Percentiles rank a stretch among this genome's conserved stretches.
These are phyloP conservation scores for Thomomys bottae DNA, from an alignment of 2,113 vertebrate genomes.

Conservation along the genomic window DNA sequence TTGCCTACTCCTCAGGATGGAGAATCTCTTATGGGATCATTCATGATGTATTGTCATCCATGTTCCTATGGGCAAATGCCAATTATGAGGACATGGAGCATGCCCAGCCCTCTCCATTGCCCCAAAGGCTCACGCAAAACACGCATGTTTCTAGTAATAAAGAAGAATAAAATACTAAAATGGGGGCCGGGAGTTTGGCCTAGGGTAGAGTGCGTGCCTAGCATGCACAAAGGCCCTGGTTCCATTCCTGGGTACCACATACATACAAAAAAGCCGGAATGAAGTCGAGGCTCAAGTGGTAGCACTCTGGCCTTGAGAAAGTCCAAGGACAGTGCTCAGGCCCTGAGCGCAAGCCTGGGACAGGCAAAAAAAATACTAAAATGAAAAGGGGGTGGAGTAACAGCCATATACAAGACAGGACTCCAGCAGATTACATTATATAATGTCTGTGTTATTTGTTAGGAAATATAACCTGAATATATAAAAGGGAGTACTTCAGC, in stretches of 20 bases:
- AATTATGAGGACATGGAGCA: no score
- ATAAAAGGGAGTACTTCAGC: background rate
- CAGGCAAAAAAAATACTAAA: no score
- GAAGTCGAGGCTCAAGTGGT: no score
- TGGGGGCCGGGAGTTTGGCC: no score
- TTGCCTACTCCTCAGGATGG: background rate
- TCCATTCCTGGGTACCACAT: no score
- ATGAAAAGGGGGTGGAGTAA: background rate
- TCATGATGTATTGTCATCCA: background rate
- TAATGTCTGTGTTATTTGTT: background rate
- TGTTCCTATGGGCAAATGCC: background rate
- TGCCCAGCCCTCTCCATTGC: background rate
- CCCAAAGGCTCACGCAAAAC: background rate
- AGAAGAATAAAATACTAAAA: background rate
- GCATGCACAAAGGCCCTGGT: no score
- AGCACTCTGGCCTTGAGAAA: no score
- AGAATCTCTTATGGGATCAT: background rate
- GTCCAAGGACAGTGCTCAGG: no score
- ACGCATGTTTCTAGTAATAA: background rate
- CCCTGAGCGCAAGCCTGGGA: no score
- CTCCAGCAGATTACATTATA: background rate
- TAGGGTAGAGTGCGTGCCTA: no score
- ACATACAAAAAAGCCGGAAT: no score
- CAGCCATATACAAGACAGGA: background rate
- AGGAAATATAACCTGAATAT: slow-evolving; percentile 20